phyloP scores from a whole-genome alignment of 2,113 vertebrate genomes.

The Spheniscus mendiculus region DNA sequence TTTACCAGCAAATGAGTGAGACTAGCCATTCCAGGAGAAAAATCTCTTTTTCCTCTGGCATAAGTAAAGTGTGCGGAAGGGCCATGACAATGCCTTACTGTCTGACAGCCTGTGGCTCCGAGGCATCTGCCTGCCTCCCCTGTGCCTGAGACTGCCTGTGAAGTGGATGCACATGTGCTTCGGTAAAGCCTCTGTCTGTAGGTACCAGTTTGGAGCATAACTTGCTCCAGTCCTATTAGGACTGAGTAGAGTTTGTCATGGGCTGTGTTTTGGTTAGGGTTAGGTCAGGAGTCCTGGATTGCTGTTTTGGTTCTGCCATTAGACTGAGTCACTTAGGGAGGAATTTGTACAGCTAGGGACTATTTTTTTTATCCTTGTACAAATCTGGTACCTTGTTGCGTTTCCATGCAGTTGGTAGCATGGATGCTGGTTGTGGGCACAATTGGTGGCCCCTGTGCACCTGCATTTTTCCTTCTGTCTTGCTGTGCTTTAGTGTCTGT shows the following conservation, averaged over 20 bases:
- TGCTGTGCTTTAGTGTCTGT: not conserved
- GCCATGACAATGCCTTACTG: not conserved
- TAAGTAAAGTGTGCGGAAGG: not conserved
- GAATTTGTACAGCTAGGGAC: not conserved
- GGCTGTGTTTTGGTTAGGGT: not conserved
- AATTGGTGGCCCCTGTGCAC: not conserved
- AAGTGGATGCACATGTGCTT: not conserved
- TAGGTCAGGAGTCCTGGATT: not conserved
- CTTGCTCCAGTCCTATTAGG: not conserved
- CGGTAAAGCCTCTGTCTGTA: not conserved
- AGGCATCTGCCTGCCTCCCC: not conserved
- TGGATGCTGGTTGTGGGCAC: not conserved
- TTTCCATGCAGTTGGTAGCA: not conserved
- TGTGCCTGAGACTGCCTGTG: not conserved
- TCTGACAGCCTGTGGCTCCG: not conserved
- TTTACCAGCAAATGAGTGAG: not conserved
- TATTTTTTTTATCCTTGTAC: not conserved
- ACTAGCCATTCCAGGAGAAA: not conserved
- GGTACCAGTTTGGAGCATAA: not conserved
- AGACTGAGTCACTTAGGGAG: not conserved
- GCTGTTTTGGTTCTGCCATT: not conserved
- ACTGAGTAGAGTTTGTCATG: not conserved
- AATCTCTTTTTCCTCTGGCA: not conserved
- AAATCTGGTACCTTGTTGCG: not conserved
- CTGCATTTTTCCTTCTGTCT: not conserved